Percentiles rank a stretch among this genome's conserved stretches.
These are phyloP conservation scores for Ictalurus punctatus DNA, from an alignment of 2,113 vertebrate species.

Conservation along the genomic window DNA sequence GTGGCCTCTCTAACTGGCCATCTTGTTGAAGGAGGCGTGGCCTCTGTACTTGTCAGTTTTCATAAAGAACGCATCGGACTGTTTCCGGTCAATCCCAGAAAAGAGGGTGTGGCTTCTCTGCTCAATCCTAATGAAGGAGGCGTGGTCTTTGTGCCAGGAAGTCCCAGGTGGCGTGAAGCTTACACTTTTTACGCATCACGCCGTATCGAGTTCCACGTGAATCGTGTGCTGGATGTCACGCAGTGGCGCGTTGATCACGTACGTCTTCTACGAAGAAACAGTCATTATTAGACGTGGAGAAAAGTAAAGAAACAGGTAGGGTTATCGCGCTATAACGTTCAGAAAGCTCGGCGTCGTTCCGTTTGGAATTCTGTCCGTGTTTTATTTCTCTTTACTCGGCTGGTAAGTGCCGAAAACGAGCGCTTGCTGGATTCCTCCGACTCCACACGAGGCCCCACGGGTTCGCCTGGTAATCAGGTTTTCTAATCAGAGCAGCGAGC, in stretches of 20 bases:
- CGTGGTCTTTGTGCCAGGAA: not conserved
- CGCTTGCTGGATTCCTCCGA: not conserved
- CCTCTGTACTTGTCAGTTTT: not conserved
- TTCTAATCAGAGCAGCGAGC: conserved; percentile 31
- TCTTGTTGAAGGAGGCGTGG: not conserved
- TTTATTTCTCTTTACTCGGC: conserved; percentile 4
- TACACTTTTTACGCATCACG: not conserved
- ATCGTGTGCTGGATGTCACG: not conserved
- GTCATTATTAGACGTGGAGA: not conserved
- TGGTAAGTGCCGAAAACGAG: conserved; percentile 32
- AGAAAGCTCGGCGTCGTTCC: not conserved
- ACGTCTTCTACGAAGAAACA: too few species aligned
- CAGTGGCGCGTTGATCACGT: not conserved
- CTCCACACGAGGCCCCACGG: conserved; percentile 25
- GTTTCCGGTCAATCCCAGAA: too few species aligned
- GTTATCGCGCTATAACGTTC: not conserved
- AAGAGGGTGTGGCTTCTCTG: not conserved
- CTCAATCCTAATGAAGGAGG: not conserved
- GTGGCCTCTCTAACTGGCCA: not conserved
- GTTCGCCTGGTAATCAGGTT: conserved; percentile 32
- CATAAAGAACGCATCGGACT: not conserved
- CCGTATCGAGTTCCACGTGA: not conserved
- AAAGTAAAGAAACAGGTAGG: not conserved
- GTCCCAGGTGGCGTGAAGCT: not conserved
- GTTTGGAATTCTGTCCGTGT: not conserved